phyloP scores from a whole-genome alignment of 2,113 vertebrate species.

The Tragelaphus buxtoni region DNA sequence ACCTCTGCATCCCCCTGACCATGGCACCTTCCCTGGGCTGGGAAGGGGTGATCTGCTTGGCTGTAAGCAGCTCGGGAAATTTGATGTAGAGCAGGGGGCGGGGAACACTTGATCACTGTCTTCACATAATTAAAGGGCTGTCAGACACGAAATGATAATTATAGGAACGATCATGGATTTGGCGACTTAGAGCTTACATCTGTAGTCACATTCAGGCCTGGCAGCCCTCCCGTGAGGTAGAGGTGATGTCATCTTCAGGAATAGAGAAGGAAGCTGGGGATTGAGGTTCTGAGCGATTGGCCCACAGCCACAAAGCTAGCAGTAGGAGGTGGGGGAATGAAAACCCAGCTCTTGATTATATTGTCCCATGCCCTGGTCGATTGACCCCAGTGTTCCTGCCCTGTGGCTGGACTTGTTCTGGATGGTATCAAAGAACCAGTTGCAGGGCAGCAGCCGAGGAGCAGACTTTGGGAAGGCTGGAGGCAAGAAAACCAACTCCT shows the following conservation, averaged over 20 bases:
- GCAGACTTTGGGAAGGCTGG: background rate
- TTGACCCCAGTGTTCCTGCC: background rate
- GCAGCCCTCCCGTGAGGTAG: slow-evolving; percentile 45
- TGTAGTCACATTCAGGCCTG: slow-evolving; percentile 45
- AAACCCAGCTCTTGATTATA: background rate
- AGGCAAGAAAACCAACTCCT: background rate
- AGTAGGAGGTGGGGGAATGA: background rate
- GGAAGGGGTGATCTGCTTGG: background rate
- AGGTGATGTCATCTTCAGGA: slow-evolving; percentile 55
- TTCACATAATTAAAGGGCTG: slow-evolving; percentile 71
- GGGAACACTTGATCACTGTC: slow-evolving; percentile 48
- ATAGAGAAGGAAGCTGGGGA: slow-evolving; percentile 35
- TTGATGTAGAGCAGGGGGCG: background rate
- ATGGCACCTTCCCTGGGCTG: background rate
- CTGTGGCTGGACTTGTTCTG: background rate
- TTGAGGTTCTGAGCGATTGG: background rate
- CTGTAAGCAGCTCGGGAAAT: background rate
- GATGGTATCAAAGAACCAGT: background rate
- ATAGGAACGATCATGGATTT: slow-evolving; percentile 51
- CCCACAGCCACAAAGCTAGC: background rate
- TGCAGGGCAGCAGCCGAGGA: background rate
- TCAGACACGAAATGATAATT: slow-evolving; percentile 62
- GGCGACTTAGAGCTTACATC: slow-evolving; percentile 53
- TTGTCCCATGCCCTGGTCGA: background rate
- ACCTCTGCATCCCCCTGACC: background rate